Conservation (phyloP, 2,797 vertebrate genomes). For the Rhynchotus rufescens region DNA sequence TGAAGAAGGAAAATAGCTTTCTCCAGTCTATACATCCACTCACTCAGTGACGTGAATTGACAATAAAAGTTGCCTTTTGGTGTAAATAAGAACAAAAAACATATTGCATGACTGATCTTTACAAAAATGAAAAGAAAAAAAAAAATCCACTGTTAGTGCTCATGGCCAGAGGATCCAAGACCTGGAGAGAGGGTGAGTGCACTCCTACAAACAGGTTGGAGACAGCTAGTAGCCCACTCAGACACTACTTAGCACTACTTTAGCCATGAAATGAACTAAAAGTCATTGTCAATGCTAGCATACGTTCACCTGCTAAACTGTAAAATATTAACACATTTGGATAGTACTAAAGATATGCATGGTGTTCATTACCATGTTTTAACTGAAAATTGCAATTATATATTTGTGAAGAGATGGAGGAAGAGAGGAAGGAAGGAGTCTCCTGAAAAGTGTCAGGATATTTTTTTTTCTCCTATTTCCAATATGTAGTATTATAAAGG, state of each 20-base stretch:
- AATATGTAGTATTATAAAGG: neutral
- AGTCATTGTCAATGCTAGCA: neutral
- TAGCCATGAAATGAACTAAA: neutral
- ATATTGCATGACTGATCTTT: neutral
- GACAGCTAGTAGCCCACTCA: neutral
- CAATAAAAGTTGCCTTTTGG: neutral
- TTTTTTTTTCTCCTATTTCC: neutral
- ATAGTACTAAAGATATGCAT: neutral
- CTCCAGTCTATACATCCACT: neutral
- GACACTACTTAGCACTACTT: neutral
- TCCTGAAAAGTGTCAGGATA: neutral
- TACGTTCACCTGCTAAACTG: rapidly evolving
- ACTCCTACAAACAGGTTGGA: neutral
- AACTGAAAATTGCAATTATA: neutral
- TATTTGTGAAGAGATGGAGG: neutral
- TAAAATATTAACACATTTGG: neutral
- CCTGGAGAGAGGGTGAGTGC: neutral
- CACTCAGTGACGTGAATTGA: neutral
- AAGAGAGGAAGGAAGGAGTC: neutral
- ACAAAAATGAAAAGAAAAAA: neutral
- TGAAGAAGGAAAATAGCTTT: neutral
- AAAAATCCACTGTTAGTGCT: neutral
- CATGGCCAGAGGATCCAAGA: neutral
- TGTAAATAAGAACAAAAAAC: neutral
- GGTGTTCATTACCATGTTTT: neutral